Evolutionary conservation across 2,797 vertebrate species (phyloP).

Genomic region (Micropoecilia bifurca): DNA sequence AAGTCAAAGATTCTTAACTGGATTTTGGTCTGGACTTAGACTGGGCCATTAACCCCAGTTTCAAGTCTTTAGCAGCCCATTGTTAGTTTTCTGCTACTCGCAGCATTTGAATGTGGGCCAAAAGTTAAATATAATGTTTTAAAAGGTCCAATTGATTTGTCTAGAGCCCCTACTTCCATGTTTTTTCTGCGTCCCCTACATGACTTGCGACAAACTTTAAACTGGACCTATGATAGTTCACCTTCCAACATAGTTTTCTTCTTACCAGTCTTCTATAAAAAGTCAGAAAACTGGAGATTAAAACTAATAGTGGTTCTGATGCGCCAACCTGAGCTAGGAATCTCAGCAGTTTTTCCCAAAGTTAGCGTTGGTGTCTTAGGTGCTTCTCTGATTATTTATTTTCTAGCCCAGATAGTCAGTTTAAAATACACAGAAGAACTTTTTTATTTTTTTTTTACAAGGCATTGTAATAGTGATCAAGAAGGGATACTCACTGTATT

Average conservation of each 20-base stretch:
- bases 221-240: neutral
- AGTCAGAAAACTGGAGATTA: neutral
- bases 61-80: neutral
- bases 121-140: neutral
- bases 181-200: neutral
- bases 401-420: neutral
- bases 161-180: neutral
- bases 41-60: neutral
- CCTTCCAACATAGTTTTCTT: neutral
- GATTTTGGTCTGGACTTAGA: neutral
- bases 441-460: neutral
- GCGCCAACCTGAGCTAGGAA: neutral
- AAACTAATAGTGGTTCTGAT: neutral
- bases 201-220: neutral
- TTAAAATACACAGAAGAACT: neutral
- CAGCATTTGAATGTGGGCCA: neutral
- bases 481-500: neutral
- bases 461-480: neutral
- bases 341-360: neutral
- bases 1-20: constrained; percentile 1
- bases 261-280: neutral
- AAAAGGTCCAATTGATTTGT: neutral
- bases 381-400: neutral
- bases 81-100: neutral
- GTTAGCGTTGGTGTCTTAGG: neutral